Evolutionary conservation across 2,888 invertebrate genomes (phyloP).

Genomic region (Incurvaria masculella): DNA sequence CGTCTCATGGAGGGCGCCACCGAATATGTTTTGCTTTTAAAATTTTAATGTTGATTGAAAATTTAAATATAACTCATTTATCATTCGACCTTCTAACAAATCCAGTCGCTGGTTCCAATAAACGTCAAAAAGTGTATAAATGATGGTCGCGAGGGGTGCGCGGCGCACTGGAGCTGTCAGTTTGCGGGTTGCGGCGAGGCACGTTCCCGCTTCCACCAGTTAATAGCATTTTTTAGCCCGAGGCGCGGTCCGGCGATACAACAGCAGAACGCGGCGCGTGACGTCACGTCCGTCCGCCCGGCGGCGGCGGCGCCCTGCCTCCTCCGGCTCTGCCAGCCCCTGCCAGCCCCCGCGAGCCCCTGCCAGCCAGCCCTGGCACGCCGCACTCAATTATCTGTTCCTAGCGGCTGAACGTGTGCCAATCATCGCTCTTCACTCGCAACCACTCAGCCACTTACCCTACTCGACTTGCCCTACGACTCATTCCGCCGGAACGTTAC

Average conservation of each 20-base stretch:
- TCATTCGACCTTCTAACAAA: not conserved
- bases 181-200: not conserved
- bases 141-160: not conserved
- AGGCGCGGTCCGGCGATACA: not conserved
- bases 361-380: not conserved
- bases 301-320: not conserved
- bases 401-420: too few species aligned
- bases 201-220: not conserved
- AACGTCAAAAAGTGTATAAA: not conserved
- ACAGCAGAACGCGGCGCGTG: not conserved
- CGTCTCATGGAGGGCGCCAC: too few species aligned
- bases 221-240: not conserved
- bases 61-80: too few species aligned
- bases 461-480: too few species aligned
- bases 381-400: not conserved
- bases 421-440: too few species aligned
- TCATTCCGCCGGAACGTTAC: too few species aligned
- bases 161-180: not conserved
- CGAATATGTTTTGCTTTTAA: too few species aligned
- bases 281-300: not conserved
- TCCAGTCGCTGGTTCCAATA: not conserved
- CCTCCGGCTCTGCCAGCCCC: too few species aligned
- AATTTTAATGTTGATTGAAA: too few species aligned
- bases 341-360: too few species aligned
- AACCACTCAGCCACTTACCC: too few species aligned